Conservation (phyloP, 2,888 invertebrate species). For the Capitulum mitella region DNA sequence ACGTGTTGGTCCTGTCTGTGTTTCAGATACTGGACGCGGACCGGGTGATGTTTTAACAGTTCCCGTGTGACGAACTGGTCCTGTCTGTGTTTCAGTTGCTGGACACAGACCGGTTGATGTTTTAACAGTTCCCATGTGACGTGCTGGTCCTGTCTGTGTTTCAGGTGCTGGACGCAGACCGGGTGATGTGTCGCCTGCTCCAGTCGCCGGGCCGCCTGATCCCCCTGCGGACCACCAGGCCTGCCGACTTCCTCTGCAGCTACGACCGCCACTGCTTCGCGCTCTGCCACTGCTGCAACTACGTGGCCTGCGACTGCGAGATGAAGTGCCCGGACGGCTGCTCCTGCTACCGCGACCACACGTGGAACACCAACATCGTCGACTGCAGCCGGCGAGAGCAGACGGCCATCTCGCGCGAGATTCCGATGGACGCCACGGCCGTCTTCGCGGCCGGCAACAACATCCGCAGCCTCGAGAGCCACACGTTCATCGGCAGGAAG, state of each 20-base stretch:
- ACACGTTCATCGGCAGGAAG: slow-evolving; percentile 85
- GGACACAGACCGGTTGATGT: too few species aligned
- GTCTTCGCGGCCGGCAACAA: slow-evolving; percentile 88
- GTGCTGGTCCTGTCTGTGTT: too few species aligned
- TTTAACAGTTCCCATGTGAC: too few species aligned
- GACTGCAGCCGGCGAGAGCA: slow-evolving; percentile 78
- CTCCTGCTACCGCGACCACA: slow-evolving; percentile 88
- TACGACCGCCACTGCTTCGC: slow-evolving; percentile 91
- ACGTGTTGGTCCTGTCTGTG: too few species aligned
- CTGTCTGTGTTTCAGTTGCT: too few species aligned
- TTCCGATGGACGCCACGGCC: slow-evolving; percentile 94
- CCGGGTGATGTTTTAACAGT: too few species aligned
- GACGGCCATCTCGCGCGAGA: slow-evolving; percentile 68
- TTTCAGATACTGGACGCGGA: neutral
- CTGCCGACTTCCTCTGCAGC: slow-evolving; percentile 82
- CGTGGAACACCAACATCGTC: slow-evolving; percentile 87
- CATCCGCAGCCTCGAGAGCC: slow-evolving; percentile 75
- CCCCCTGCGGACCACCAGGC: slow-evolving; percentile 39
- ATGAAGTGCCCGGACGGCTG: slow-evolving; percentile 92
- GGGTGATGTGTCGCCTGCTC: slow-evolving; percentile 33
- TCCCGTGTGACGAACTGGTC: too few species aligned
- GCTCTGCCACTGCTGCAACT: slow-evolving; percentile 91
- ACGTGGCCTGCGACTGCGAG: slow-evolving; percentile 94
- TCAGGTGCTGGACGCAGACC: slow-evolving; percentile 40
- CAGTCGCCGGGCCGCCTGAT: neutral